Evolutionary conservation across 2,113 vertebrate genomes (phyloP).

Genomic region (Scytalopus superciliaris): DNA sequence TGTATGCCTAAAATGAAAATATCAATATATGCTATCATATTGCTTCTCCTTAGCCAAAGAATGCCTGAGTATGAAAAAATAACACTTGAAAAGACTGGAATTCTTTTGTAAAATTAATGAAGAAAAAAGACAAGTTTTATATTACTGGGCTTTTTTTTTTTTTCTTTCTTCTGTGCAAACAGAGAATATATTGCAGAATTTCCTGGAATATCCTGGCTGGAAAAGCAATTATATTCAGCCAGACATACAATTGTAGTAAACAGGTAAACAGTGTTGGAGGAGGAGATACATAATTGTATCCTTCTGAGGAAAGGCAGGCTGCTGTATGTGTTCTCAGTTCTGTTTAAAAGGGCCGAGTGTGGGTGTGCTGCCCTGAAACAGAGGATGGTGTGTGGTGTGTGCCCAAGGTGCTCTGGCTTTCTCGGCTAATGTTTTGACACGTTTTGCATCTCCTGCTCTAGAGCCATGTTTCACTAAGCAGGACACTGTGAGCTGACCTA

Average conservation of each 20-base stretch:
- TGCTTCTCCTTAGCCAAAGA: background rate
- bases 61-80: background rate
- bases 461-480: background rate
- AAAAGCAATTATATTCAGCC: background rate
- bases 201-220: background rate
- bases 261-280: background rate
- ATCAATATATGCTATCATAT: background rate
- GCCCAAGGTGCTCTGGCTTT: background rate
- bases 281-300: background rate
- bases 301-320: background rate
- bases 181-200: background rate
- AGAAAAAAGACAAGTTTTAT: background rate
- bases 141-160: background rate
- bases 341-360: background rate
- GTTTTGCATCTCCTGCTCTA: background rate
- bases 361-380: background rate
- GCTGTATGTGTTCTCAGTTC: background rate
- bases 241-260: background rate
- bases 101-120: background rate
- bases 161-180: background rate
- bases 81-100: background rate
- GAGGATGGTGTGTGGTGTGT: background rate
- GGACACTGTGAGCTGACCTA: constrained; percentile 39
- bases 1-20: background rate
- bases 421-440: background rate